Base-by-base conservation (phyloP, 2,888 invertebrate genomes). In the Caenorhabditis drosophilae region DNA sequence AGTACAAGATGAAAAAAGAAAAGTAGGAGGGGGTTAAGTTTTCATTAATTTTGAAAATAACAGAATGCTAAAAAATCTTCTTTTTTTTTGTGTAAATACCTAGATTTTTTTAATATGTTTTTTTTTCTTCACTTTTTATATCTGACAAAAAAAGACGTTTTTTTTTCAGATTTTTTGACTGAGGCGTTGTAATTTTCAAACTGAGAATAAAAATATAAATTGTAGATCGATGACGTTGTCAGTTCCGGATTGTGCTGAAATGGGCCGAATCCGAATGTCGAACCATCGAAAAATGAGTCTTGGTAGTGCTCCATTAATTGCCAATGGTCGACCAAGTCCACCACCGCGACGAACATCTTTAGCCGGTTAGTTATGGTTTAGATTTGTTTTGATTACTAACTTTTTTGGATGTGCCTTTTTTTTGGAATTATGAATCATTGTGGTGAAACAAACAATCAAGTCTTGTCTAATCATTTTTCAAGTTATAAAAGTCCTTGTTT, bases 151-250 rank as follows among this genome's bases (percentile, higher is more conserved):
- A 35, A 31, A 45, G 15, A 49, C 27, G 20, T 47, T 12, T 42
- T 36, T 9, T 35, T 63, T 72, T 34, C 49, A n/a, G n/a, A n/a
- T n/a, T n/a, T n/a, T n/a, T n/a, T n/a, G n/a, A n/a, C n/a, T n/a
- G n/a, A n/a, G n/a, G n/a, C n/a, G n/a, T n/a, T n/a, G n/a, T n/a
- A n/a, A n/a, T n/a, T n/a, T n/a, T n/a, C n/a, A n/a, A n/a, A n/a
- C n/a, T n/a, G n/a, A n/a, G n/a, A n/a, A n/a, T n/a, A n/a, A n/a
- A n/a, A n/a, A n/a, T n/a, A n/a, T n/a, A n/a, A n/a, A n/a, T n/a
- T n/a, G n/a, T n/a, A 72, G 72, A 42, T 67, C 67, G 2, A 73
- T 73, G 73, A 73, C 73, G 12, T 52, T 73, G n/a, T 67, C 73
- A 11, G 73, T 70, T 16, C 73, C 73, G 27, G 70, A 70, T 41